Percentiles rank a stretch among this genome's conserved stretches.
phyloP scores from a whole-genome alignment of 1,140 invertebrate genomes.

The Aphaenogaster rudis region DNA sequence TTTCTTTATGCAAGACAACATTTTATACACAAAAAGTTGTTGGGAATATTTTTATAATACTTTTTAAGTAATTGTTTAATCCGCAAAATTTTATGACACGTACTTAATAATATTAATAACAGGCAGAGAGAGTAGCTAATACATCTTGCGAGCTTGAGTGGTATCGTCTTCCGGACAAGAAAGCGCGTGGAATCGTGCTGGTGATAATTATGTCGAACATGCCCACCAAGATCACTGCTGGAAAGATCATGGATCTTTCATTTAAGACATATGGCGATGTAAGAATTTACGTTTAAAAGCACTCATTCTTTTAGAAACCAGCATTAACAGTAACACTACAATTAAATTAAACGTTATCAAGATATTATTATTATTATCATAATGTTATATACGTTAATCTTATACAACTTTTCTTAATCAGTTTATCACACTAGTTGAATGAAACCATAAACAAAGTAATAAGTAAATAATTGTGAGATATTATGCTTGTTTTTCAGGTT shows the following conservation, averaged over 20 bases:
- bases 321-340: not conserved
- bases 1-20: slow-evolving; percentile 7
- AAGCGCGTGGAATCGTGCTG: slow-evolving; percentile 67
- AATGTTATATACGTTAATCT: not conserved
- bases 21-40: not conserved
- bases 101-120: slow-evolving; percentile 25
- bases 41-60: not conserved
- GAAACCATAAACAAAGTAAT: slow-evolving; percentile 17
- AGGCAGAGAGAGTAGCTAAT: slow-evolving; percentile 67
- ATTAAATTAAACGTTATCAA: not conserved
- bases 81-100: not conserved
- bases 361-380: not conserved
- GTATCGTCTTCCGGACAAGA: slow-evolving; percentile 67
- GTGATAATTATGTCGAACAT: slow-evolving; percentile 71
- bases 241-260: slow-evolving; percentile 69
- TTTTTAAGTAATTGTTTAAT: not conserved
- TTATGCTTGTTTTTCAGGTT: slow-evolving; percentile 61
- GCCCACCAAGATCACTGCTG: slow-evolving; percentile 67
- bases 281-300: slow-evolving; percentile 15
- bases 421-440: not conserved
- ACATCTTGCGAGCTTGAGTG: slow-evolving; percentile 68
- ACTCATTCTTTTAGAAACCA: not conserved
- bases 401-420: not conserved
- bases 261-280: slow-evolving; percentile 72
- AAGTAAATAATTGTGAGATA: not conserved